Conservation (phyloP, 2,888 invertebrate species). For the Luperina testacea region DNA sequence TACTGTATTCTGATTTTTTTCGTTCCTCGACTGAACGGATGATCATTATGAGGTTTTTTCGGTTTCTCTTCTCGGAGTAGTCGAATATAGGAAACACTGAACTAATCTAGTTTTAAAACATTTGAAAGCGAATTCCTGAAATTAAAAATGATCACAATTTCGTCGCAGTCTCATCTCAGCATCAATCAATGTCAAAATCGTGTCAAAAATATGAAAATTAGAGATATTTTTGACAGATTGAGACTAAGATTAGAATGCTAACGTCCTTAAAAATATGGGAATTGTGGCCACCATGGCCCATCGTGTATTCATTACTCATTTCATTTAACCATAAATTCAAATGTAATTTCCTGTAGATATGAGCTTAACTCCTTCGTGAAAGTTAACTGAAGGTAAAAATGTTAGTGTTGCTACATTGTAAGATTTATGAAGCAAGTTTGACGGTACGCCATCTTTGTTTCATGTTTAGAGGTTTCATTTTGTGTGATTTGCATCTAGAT, state of each 20-base stretch:
- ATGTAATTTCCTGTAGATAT: constrained; percentile 32
- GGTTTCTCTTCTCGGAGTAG: background rate
- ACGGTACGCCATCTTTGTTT: constrained; percentile 11
- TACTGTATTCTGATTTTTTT: too few relatives aligned
- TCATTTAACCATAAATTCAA: constrained; percentile 37
- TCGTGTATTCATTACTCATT: constrained; percentile 16
- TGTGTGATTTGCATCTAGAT: background rate
- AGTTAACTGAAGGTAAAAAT: constrained; percentile 36
- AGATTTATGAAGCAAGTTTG: background rate
- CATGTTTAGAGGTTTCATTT: background rate
- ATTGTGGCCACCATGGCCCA: background rate
- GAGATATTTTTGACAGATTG: too few relatives aligned
- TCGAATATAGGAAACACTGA: background rate
- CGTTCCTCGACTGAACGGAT: too few relatives aligned
- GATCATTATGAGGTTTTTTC: background rate
- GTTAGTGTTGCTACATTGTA: constrained; percentile 34
- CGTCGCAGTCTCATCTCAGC: too few relatives aligned
- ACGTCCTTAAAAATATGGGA: too few relatives aligned
- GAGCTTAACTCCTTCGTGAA: constrained; percentile 23
- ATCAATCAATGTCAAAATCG: too few relatives aligned
- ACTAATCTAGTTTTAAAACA: background rate
- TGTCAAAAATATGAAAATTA: too few relatives aligned
- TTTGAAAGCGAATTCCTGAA: too few relatives aligned
- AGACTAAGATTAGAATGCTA: too few relatives aligned
- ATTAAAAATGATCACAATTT: too few relatives aligned